Conservation (phyloP, 2,797 vertebrate species). For the Lepilemur septentrionalis region DNA sequence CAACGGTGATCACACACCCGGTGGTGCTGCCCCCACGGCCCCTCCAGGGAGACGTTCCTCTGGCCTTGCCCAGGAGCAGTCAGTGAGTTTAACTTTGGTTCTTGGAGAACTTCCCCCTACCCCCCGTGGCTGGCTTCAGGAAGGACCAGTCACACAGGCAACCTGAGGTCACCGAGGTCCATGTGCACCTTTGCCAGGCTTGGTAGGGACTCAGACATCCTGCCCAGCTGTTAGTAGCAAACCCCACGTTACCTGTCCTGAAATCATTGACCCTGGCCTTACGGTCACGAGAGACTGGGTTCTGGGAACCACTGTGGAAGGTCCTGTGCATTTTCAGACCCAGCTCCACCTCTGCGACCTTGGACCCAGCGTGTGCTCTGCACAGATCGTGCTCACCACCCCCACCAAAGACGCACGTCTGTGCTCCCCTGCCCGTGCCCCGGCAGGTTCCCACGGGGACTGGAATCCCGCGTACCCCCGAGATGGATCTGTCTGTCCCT, state of each 20-base stretch:
- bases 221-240: neutral
- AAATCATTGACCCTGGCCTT: neutral
- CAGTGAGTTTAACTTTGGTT: neutral
- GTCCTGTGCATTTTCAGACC: neutral
- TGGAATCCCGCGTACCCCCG: neutral
- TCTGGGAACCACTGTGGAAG: neutral
- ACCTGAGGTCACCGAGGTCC: neutral
- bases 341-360: neutral
- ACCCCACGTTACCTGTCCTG: accelerated
- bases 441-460: no score
- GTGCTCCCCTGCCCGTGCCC: accelerated
- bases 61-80: neutral
- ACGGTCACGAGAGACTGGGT: accelerated
- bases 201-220: neutral
- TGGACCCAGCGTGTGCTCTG: accelerated
- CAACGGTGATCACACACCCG: neutral
- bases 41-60: constrained; percentile 35
- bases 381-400: neutral
- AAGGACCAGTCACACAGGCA: neutral
- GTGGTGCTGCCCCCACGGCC: neutral
- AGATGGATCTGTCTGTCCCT: no score
- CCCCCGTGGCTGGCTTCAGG: neutral
- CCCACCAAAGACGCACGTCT: accelerated
- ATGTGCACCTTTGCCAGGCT: accelerated
- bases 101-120: neutral